Base-by-base conservation (phyloP, 30 jellyfish, hydroid and myxozoan genomes). In the Aurelia aurita region DNA sequence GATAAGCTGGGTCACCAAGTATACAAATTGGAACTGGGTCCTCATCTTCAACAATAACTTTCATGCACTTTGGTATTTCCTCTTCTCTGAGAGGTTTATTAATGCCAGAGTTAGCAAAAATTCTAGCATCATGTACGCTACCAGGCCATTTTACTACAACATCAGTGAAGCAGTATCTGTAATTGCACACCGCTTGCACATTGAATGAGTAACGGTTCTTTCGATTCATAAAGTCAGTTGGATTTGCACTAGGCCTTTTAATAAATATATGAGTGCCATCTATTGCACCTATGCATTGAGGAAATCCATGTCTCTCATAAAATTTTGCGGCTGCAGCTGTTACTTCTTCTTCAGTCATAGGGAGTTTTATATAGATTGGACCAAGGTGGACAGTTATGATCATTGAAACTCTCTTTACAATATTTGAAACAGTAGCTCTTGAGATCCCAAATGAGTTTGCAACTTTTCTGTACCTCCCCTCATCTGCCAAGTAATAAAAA, bases 1-100 rank as follows among this genome's bases (percentile, higher is more conserved):
- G 97, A 64, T 89, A 89, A 21, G 97, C 97, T 45, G 90, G 91
- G 84, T 82, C 97, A 43, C 89, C 89, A 11, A 80, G 91, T 12
- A 66, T 14, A 39, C 91, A 81, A 31, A 66, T 54, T 7, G 90
- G 90, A 21, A 79, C 82, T 53, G 84, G 68, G 13, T 81, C 91
- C 47, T 81, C 76, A 44, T 39, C 91, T 65, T 81, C 75, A 63
- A 80, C 63, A 39, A 46, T 80, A 14, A 18, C 47, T 70, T 73
- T 83, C 27, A 60, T 35, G 72, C 93, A 83, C 20, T 16, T n/a
- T 32, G 93, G 93, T 8, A 83, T 83, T 12, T 5, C 74, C 25
- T 34, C 87, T 31, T 47, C 12, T 16, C 86, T 35, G 3, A 83
- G 71, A 19, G 7, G 10, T 16, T 70, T 54, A 74, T 83, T 83